Conservation (phyloP, 2,797 vertebrate species). For the Ataeniobius toweri region DNA sequence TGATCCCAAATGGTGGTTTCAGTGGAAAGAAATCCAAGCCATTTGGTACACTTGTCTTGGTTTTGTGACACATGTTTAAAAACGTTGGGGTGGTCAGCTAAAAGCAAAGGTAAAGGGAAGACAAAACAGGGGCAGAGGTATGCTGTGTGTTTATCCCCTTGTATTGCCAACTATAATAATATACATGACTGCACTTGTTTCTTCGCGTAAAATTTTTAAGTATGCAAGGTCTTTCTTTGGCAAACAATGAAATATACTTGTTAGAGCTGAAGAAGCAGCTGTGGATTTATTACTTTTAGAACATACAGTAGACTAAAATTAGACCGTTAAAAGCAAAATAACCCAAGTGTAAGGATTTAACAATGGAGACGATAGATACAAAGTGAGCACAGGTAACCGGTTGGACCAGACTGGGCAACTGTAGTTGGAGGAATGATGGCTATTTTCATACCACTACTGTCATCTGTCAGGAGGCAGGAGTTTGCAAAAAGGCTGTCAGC, state of each 20-base stretch:
- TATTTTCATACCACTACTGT: conserved; percentile 64
- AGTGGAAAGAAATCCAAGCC: too few species aligned
- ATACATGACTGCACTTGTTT: too few species aligned
- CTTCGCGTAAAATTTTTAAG: too few species aligned
- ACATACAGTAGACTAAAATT: neutral
- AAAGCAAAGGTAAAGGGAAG: too few species aligned
- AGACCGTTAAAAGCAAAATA: neutral
- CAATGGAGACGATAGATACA: conserved; percentile 8
- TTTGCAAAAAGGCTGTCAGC: conserved; percentile 51
- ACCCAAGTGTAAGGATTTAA: neutral
- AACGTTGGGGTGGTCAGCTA: too few species aligned
- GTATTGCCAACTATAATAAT: too few species aligned
- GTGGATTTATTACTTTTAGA: conserved; percentile 14
- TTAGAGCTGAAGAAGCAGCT: conserved; percentile 1
- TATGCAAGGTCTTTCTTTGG: conserved; percentile 11
- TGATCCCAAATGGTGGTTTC: too few species aligned
- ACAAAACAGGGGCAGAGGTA: too few species aligned
- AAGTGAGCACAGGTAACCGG: conserved; percentile 33
- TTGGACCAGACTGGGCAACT: conserved; percentile 64
- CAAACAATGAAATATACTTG: conserved; percentile 14
- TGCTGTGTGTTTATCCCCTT: too few species aligned
- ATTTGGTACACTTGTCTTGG: too few species aligned
- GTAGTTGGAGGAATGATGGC: conserved; percentile 64
- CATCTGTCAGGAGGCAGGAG: conserved; percentile 63
- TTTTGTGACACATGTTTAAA: too few species aligned